Evolutionary conservation across 2,888 invertebrate species (phyloP).

Genomic region (Stenoptilia bipunctidactyla): DNA sequence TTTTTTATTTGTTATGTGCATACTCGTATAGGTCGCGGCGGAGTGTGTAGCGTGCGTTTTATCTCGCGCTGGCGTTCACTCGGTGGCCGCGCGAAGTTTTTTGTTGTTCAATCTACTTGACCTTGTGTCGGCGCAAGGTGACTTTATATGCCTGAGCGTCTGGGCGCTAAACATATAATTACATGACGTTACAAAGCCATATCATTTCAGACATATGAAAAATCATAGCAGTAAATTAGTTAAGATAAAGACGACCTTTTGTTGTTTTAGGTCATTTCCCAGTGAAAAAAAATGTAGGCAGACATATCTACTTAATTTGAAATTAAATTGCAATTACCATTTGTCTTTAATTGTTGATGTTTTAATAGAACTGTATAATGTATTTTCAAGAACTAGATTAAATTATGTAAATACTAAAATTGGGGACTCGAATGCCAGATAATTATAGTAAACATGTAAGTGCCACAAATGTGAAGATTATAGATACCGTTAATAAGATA

Average conservation of each 20-base stretch:
- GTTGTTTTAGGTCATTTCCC: slow-evolving; percentile 3
- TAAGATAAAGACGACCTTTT: background rate
- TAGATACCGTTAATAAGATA: slow-evolving; percentile 4
- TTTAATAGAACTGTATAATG: slow-evolving; percentile 28
- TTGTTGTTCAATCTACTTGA: slow-evolving; percentile 62
- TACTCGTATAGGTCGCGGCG: background rate
- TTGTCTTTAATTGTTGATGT: slow-evolving; percentile 40
- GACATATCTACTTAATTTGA: slow-evolving; percentile 15
- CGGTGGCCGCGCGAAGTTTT: slow-evolving; percentile 38
- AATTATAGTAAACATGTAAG: no score
- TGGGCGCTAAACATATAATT: slow-evolving; percentile 64
- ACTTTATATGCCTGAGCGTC: slow-evolving; percentile 64
- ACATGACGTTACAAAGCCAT: slow-evolving; percentile 58
- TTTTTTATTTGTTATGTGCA: background rate
- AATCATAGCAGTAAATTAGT: slow-evolving; percentile 1
- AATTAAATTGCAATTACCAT: slow-evolving; percentile 34
- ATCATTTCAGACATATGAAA: slow-evolving; percentile 48
- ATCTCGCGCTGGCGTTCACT: slow-evolving; percentile 31
- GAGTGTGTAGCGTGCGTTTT: background rate
- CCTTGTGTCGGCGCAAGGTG: slow-evolving; percentile 65
- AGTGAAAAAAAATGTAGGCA: slow-evolving; percentile 14
- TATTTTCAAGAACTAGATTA: slow-evolving; percentile 31
- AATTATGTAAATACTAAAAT: slow-evolving; percentile 26
- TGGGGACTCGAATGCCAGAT: slow-evolving; percentile 34
- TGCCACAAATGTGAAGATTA: slow-evolving; percentile 21